Percentiles rank a stretch among this genome's conserved stretches.
Evolutionary conservation across 2,888 invertebrate genomes (phyloP).

Genomic region (Platycheirus rosarum): DNA sequence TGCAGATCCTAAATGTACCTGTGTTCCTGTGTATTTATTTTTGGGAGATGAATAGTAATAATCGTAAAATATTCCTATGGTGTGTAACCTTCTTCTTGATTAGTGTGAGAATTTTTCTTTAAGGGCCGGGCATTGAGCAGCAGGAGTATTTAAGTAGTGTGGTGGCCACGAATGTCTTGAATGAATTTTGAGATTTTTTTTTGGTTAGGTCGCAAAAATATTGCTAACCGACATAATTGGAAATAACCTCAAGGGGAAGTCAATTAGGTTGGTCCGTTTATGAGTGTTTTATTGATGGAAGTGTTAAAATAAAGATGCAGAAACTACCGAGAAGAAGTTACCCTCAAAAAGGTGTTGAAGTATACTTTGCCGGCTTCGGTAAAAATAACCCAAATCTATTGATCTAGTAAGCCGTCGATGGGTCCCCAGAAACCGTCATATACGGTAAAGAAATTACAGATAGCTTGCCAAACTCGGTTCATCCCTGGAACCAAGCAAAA

Average conservation of each 20-base stretch:
- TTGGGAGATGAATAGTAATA: conserved; percentile 69
- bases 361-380: too few species aligned
- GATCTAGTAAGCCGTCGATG: too few species aligned
- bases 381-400: too few species aligned
- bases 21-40: conserved; percentile 20
- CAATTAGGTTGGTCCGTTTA: too few species aligned
- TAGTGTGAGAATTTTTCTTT: conserved; percentile 68
- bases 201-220: conserved; percentile 1
- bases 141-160: conserved; percentile 15
- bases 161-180: conserved; percentile 28
- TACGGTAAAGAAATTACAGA: too few species aligned
- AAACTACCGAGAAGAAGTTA: too few species aligned
- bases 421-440: too few species aligned
- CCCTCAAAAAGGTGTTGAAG: too few species aligned
- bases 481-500: too few species aligned
- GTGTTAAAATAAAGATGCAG: not conserved
- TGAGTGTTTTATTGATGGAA: not conserved
- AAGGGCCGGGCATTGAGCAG: conserved; percentile 30
- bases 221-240: not conserved
- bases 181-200: conserved; percentile 28
- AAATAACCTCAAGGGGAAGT: not conserved
- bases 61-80: conserved; percentile 70
- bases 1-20: conserved; percentile 53
- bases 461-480: too few species aligned
- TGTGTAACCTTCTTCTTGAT: conserved; percentile 68